Percentiles rank a stretch among this genome's conserved stretches.
Conservation (phyloP, 53 echinoderm and acorn worm species). For the Mesocentrotus franciscanus region DNA sequence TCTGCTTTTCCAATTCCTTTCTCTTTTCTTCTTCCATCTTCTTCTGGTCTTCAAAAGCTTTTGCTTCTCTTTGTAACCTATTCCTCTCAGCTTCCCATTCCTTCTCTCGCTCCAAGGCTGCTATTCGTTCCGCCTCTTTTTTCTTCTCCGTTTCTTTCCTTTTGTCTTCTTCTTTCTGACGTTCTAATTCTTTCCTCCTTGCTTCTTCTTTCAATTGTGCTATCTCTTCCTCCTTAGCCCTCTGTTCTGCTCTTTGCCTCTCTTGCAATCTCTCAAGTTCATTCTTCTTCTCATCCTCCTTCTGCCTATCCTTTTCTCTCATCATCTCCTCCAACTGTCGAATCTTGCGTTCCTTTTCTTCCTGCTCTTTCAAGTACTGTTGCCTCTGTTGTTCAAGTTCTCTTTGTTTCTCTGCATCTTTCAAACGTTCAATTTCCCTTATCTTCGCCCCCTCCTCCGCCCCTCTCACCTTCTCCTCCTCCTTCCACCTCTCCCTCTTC, state of each 20-base stretch:
- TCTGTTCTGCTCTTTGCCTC: constrained; percentile 49
- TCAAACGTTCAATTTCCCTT: constrained; percentile 59
- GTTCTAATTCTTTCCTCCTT: constrained; percentile 50
- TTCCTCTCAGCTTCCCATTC: constrained; percentile 52
- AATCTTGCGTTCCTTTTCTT: constrained; percentile 52
- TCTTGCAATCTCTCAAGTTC: constrained; percentile 14
- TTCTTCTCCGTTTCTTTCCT: constrained; percentile 51
- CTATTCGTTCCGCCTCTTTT: constrained; percentile 24
- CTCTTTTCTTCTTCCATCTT: constrained; percentile 41
- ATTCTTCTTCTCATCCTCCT: constrained; percentile 49
- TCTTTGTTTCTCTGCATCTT: constrained; percentile 54
- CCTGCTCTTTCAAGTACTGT: constrained; percentile 43
- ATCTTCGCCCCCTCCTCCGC: constrained; percentile 23
- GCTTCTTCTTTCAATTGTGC: constrained; percentile 53
- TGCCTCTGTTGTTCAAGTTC: constrained; percentile 58
- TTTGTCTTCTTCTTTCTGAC: constrained; percentile 53
- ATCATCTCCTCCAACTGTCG: constrained; percentile 17
- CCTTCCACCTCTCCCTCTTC: constrained; percentile 65
- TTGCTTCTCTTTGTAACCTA: constrained; percentile 53
- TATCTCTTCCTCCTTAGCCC: constrained; percentile 52
- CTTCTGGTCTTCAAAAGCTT: constrained; percentile 44
- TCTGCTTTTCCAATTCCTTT: constrained; percentile 29
- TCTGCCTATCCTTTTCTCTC: constrained; percentile 40
- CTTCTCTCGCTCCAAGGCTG: constrained; percentile 30
- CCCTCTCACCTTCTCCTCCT: not conserved